Evolutionary conservation across 2,888 invertebrate species (phyloP).

Genomic region (Lagria hirta): DNA sequence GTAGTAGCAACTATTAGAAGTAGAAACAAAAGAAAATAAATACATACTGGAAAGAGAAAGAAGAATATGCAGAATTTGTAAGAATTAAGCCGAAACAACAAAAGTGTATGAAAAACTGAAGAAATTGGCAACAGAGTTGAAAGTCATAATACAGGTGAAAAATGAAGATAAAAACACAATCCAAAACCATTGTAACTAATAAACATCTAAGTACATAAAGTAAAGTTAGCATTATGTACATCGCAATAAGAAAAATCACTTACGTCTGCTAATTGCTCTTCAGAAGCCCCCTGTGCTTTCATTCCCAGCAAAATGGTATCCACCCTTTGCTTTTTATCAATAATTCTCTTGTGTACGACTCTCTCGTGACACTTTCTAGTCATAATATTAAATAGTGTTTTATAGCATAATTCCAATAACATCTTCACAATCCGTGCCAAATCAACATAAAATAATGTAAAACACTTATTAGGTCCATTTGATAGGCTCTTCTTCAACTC

Average conservation of each 20-base stretch:
- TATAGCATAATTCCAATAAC: constrained; percentile 70
- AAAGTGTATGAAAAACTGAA: too few species aligned
- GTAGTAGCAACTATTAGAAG: too few species aligned
- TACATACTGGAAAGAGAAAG: too few species aligned
- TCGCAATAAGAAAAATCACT: constrained; percentile 35
- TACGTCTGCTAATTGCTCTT: constrained; percentile 79
- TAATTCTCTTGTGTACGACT: constrained; percentile 71
- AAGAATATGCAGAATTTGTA: too few species aligned
- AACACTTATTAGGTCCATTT: constrained; percentile 74
- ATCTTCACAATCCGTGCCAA: constrained; percentile 68
- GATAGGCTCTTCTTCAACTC: constrained; percentile 58
- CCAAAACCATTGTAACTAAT: too few species aligned
- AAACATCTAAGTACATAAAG: too few species aligned
- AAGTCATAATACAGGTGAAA: too few species aligned
- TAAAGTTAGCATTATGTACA: too few species aligned
- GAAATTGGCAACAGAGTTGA: too few species aligned
- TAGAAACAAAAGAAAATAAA: too few species aligned
- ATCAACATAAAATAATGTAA: constrained; percentile 75
- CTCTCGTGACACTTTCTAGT: constrained; percentile 66
- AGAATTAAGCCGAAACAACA: too few species aligned
- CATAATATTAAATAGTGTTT: constrained; percentile 70
- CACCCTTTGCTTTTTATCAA: constrained; percentile 84
- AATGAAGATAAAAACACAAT: too few species aligned
- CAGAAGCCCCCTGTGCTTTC: constrained; percentile 74
- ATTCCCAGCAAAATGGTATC: constrained; percentile 80